Conservation (phyloP, 2,113 vertebrate species). For the Petrocephalus zakoni region DNA sequence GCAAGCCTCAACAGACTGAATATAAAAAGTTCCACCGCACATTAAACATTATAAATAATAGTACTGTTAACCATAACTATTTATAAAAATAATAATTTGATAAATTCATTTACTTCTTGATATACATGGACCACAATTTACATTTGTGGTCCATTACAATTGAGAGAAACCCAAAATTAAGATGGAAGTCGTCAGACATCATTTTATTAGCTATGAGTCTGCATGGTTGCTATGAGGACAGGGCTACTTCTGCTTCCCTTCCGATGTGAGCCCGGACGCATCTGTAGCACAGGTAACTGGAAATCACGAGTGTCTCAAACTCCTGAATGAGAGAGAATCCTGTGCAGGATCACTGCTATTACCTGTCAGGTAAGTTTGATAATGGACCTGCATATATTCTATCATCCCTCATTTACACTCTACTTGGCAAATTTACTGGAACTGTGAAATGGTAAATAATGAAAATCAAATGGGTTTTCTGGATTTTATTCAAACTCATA, state of each 20-base stretch:
- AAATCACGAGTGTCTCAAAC: neutral
- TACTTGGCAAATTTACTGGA: neutral
- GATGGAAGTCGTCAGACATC: constrained; percentile 56
- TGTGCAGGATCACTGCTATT: neutral
- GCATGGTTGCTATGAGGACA: constrained; percentile 22
- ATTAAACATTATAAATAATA: neutral
- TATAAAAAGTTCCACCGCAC: neutral
- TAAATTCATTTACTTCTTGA: neutral
- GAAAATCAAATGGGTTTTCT: neutral
- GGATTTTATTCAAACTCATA: neutral
- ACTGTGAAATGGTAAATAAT: neutral
- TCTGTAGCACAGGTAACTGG: neutral
- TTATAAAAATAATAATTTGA: neutral
- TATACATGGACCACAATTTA: neutral
- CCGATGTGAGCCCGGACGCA: neutral
- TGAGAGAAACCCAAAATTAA: constrained; percentile 39
- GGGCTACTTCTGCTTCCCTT: constrained; percentile 23
- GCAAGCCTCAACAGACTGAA: neutral
- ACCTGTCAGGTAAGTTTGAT: neutral
- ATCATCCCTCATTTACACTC: neutral
- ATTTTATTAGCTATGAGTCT: constrained; percentile 45
- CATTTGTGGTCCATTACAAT: constrained; percentile 2
- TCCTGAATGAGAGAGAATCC: neutral
- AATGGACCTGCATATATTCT: neutral
- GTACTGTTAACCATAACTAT: neutral